Evolutionary conservation across 1,140 invertebrate genomes (phyloP).

Genomic region (Lerema accius): DNA sequence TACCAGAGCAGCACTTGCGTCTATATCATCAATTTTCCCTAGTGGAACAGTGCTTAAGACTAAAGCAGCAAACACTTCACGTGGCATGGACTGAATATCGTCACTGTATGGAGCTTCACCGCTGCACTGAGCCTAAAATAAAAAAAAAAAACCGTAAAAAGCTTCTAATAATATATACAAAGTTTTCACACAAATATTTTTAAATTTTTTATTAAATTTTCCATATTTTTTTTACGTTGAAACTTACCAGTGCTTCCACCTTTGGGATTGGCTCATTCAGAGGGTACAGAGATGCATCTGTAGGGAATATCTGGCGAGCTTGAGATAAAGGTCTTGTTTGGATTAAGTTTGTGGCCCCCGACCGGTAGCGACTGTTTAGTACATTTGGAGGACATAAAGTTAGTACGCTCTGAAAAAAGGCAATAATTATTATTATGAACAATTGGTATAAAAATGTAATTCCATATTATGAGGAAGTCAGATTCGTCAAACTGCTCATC

Average conservation of each 20-base stretch:
- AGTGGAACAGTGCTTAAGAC: constrained; percentile 83
- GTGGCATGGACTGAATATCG: constrained; percentile 82
- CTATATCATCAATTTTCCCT: constrained; percentile 84
- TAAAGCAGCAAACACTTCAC: constrained; percentile 86
- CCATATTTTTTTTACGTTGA: no score
- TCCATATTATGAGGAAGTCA: no score
- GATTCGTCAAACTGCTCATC: no score
- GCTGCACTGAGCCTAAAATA: constrained; percentile 83
- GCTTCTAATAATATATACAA: no score
- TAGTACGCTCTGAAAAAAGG: constrained; percentile 52
- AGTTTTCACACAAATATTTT: no score
- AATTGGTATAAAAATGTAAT: no score
- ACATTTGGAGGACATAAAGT: constrained; percentile 65
- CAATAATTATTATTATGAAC: no score
- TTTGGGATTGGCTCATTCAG: constrained; percentile 88
- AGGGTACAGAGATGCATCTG: constrained; percentile 86
- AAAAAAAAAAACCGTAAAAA: constrained; percentile 8
- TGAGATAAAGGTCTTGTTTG: constrained; percentile 83
- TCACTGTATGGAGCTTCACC: constrained; percentile 86
- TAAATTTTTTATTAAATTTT: no score
- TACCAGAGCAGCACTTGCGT: constrained; percentile 82
- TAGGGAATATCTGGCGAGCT: constrained; percentile 86
- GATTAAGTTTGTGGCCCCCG: constrained; percentile 79
- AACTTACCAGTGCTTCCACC: constrained; percentile 83
- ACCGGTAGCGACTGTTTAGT: constrained; percentile 64